Evolutionary conservation across 2,113 vertebrate genomes (phyloP), one percentile per base, ranked within the genome.

Genomic region (Chunga burmeisteri): DNA sequence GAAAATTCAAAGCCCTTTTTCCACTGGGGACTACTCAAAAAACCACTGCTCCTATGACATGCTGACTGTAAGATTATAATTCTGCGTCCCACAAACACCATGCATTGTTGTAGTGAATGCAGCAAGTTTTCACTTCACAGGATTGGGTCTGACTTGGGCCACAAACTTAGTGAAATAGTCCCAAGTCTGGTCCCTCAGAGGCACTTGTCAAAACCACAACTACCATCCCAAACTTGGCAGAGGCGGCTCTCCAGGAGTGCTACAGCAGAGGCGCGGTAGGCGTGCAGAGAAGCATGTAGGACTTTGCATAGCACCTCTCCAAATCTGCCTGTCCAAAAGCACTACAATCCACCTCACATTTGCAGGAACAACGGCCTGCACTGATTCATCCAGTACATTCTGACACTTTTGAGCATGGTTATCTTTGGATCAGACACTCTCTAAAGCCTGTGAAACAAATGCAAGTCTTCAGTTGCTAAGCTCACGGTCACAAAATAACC

Each of bases 331-430:
- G 22, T 13, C 56, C 19, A 10, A 68, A 30, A 87, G 72, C 47
- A 8, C 82, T 8, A 2, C 30, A 25, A 17, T 21, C 85, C 71
- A 15, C 83, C 80, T 73, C 80, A 30, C 4, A 7, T 71, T 65
- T 67, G 68, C 67, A 6, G 0, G 25, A 53, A 40, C 74, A 15
- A 47, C 2, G 7, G 81, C 78, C 85, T 94, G 86, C 78, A 47
- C 62, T 58, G 88, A 29, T 95, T 93, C 92, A 88, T 18, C 75
- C 59, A 8, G 87, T 13, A 91, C 95, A 92, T 94, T 94, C 93
- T 50, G 81, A 95, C 86, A 91, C 93, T 86, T 87, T 22, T 7
- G 66, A 82, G 78, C 53, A 0, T 1, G 2, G 81, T 86, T 92
- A 96, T 97, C 79, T 95, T 36, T 19, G 84, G 72, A 94, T 94